These are phyloP conservation scores for Colostygia pectinataria DNA, from an alignment of 2,888 invertebrate species.

Conservation along the genomic window DNA sequence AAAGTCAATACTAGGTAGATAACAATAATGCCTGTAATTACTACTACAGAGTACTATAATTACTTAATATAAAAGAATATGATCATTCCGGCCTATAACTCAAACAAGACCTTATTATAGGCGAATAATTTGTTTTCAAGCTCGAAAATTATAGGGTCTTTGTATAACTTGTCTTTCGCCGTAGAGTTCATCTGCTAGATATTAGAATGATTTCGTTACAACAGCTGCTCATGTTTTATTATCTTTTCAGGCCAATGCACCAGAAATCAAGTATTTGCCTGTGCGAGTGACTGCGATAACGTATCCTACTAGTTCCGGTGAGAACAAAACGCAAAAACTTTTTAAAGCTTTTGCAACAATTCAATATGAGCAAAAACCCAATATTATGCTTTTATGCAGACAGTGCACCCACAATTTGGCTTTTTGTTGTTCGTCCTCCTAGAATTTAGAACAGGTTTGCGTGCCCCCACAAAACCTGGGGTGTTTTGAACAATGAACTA, in stretches of 20 bases:
- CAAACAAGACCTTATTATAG: too few relatives aligned
- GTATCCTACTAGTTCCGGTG: slow-evolving; percentile 50
- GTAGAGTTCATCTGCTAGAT: too few relatives aligned
- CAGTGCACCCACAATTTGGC: slow-evolving; percentile 38
- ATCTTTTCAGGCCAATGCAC: slow-evolving; percentile 66
- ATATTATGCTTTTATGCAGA: slow-evolving; percentile 32
- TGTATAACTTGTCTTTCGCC: too few relatives aligned
- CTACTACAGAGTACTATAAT: too few relatives aligned
- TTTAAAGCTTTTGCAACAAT: too few relatives aligned
- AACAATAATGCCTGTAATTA: too few relatives aligned
- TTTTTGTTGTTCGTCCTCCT: slow-evolving; percentile 50
- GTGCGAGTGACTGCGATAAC: slow-evolving; percentile 56
- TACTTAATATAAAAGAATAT: too few relatives aligned
- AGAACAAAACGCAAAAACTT: slow-evolving; percentile 13
- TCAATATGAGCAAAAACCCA: too few relatives aligned
- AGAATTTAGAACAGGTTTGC: slow-evolving; percentile 57
- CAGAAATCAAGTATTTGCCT: slow-evolving; percentile 52
- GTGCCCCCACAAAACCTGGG: slow-evolving; percentile 53
- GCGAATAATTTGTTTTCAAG: too few relatives aligned
- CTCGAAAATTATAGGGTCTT: too few relatives aligned
- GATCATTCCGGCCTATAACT: too few relatives aligned
- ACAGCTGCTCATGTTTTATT: slow-evolving; percentile 51
- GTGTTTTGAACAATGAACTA: slow-evolving; percentile 56
- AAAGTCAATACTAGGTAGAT: too few relatives aligned
- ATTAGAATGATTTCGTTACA: slow-evolving; percentile 33